These are phyloP conservation scores for Rhodophaea formosa DNA, from an alignment of 2,888 invertebrate species.

Conservation along the genomic window DNA sequence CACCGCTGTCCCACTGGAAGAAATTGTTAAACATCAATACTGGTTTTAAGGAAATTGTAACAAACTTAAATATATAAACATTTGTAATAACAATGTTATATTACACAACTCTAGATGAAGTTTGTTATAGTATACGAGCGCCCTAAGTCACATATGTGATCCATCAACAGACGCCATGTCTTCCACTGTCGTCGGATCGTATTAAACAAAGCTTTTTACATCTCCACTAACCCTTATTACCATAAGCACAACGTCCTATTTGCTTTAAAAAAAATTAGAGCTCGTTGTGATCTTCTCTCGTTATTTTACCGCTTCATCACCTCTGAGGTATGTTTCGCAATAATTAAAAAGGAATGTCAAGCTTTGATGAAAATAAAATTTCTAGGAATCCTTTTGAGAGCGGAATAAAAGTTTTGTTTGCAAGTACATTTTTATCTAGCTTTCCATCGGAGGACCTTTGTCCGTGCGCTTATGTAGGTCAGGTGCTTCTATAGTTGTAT, in stretches of 20 bases:
- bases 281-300: not conserved
- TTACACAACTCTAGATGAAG: not conserved
- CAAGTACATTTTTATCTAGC: not conserved
- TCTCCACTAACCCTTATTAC: conserved; percentile 29
- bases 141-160: conserved; percentile 46
- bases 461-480: not conserved
- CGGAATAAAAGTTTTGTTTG: not conserved
- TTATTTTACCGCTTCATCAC: conserved; percentile 5
- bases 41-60: not conserved
- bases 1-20: no score
- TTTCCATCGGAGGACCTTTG: not conserved
- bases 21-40: not conserved
- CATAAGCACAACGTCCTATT: conserved; percentile 27
- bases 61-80: not conserved
- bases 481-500: no score
- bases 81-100: not conserved
- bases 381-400: conserved; percentile 5
- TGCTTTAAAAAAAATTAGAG: not conserved
- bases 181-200: conserved; percentile 43
- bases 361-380: not conserved
- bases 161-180: conserved; percentile 40
- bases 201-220: conserved; percentile 36
- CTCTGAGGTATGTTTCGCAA: conserved; percentile 4
- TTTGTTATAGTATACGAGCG: not conserved
- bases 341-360: not conserved